Evolutionary conservation across 2,888 invertebrate genomes (phyloP), one percentile per base, ranked within the genome.

Genomic region (Amphipoea lucens): DNA sequence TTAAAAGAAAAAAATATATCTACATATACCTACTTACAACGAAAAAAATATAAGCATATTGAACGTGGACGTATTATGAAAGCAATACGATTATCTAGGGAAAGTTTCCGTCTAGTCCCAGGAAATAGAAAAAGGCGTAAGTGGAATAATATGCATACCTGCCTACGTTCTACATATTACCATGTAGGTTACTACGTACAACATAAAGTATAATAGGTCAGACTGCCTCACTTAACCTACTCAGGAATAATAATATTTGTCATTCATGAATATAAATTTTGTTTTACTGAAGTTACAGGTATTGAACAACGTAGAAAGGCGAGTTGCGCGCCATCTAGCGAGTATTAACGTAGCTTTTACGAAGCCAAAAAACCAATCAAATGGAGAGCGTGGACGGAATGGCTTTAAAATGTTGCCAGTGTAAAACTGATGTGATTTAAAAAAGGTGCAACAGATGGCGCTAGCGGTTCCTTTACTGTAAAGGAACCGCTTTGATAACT

Each of bases 371-470:
- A 60, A 3, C 5, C n/a, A 48, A 67, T 54, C 29, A 29, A 29
- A 40, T 40, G 29, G 4, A 11, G 23, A 51, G n/a, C 9, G 4
- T 20, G 12, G 23, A 40, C 5, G 12, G 36, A 71, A 36, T 14
- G 0, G 7, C 6, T 29, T 20, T 54, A n/a, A 14, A 57, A 17
- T 81, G 12, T 23, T 40, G 12, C 12, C 11, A n/a, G 29, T 60
- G 42, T 40, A 0, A 12, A 48, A 57, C 17, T 29, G 23, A 62
- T 14, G 29, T 65, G 42, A n/a, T 78, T 62, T 5, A 14, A 2
- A 42, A 36, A 23, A 29, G 0, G 4, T n/a, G 1, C 48, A 23
- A 62, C 42, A 85, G 85, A 79, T 84, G 87, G 87, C 85, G 85
- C 45, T 74, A 48, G 29, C 0, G 0, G 60, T 68, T 6, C 6